A percentile compares a stretch with the other conserved stretches of the same genome.
phyloP scores from a whole-genome alignment of 2,797 vertebrate species.

The Garrulus glandarius region DNA sequence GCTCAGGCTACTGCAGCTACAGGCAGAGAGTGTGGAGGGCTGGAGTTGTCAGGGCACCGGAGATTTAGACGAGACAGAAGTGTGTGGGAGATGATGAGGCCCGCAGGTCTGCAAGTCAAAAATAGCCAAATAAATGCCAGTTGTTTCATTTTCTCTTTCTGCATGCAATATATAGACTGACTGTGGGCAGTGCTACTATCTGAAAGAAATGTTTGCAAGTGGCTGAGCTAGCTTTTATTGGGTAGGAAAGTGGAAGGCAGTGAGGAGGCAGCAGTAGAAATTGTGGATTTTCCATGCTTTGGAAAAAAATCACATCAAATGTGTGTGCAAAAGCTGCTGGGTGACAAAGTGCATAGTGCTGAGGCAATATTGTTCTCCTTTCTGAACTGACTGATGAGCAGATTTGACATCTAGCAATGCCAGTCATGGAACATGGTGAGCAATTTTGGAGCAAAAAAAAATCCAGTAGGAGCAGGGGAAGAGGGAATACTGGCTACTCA shows the following conservation, averaged over 20 bases:
- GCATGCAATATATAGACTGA: neutral
- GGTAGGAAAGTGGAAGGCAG: neutral
- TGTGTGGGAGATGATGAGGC: neutral
- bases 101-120: neutral
- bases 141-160: neutral
- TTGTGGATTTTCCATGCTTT: neutral
- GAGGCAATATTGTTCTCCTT: neutral
- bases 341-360: neutral
- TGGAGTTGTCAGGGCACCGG: accelerated
- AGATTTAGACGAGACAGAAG: neutral
- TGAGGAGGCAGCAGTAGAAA: neutral
- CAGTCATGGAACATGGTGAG: neutral
- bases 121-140: neutral
- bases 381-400: neutral
- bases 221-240: neutral
- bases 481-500: neutral
- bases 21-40: neutral
- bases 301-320: neutral
- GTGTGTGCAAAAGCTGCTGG: neutral
- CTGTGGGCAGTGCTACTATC: neutral
- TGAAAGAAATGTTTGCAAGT: neutral
- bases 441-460: neutral
- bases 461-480: neutral
- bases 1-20: neutral
- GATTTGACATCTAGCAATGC: neutral